Conservation (phyloP, 2,888 invertebrate species). For the Acrobasis repandana region DNA sequence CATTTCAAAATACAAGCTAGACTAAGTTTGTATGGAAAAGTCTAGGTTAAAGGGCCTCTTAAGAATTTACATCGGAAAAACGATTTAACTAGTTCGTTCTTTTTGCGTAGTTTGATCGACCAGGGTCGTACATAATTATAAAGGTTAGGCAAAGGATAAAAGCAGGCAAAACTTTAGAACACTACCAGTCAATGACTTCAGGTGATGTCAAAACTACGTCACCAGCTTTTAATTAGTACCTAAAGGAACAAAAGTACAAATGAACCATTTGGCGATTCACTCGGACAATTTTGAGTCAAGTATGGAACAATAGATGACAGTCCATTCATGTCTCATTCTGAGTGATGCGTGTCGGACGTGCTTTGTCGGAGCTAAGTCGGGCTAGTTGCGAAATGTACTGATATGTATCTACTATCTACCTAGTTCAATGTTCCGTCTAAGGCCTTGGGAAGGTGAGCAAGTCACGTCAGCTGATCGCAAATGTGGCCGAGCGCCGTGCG, state of each 20-base stretch:
- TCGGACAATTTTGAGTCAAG: slow-evolving; percentile 11
- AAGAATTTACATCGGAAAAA: too few species aligned
- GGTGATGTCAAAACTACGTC: neutral
- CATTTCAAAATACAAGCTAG: too few species aligned
- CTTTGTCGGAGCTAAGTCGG: slow-evolving; percentile 15
- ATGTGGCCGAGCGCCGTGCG: slow-evolving; percentile 12
- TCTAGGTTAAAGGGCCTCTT: too few species aligned
- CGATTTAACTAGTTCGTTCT: too few species aligned
- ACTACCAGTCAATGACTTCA: neutral
- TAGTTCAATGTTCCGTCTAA: slow-evolving; percentile 22
- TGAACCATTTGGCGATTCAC: slow-evolving; percentile 2
- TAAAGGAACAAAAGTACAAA: neutral
- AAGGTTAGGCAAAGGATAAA: too few species aligned
- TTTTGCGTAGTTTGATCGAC: too few species aligned
- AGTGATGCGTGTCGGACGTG: slow-evolving; percentile 18
- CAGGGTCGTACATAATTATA: too few species aligned
- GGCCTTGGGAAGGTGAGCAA: slow-evolving; percentile 16
- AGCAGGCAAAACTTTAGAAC: too few species aligned
- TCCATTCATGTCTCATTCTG: slow-evolving; percentile 20
- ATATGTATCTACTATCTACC: neutral
- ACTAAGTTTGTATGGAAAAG: too few species aligned
- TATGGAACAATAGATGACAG: slow-evolving; percentile 19
- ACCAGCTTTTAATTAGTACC: too few species aligned
- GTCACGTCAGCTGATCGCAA: slow-evolving; percentile 18
- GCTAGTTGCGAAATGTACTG: slow-evolving; percentile 14